phyloP scores from a whole-genome alignment of 1,140 invertebrate genomes.

The Drosophila ficusphila region DNA sequence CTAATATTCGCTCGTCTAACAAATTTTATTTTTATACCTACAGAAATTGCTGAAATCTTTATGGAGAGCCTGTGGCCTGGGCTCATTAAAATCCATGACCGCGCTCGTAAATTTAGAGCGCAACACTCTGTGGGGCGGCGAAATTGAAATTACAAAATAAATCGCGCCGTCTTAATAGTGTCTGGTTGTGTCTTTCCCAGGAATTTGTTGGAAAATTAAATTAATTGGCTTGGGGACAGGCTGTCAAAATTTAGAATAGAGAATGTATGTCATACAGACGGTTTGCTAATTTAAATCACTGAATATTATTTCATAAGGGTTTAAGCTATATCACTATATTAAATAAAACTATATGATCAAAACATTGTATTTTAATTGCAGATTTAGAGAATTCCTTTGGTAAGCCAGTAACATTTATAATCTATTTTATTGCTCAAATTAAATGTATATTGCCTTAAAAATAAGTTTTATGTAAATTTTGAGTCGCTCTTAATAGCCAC shows the following conservation, averaged over 20 bases:
- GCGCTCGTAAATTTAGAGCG: conserved; percentile 36
- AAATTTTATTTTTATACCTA: conserved; percentile 18
- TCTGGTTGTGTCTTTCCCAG: neutral
- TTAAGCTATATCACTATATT: neutral
- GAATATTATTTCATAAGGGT: neutral
- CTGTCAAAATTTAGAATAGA: conserved; percentile 3
- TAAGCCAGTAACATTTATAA: conserved; percentile 5
- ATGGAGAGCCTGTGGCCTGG: conserved; percentile 24
- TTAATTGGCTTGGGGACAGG: conserved; percentile 8
- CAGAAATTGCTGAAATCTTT: conserved; percentile 17
- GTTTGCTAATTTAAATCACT: neutral
- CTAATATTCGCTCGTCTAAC: conserved; percentile 27
- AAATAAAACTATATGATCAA: neutral
- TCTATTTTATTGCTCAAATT: conserved; percentile 15
- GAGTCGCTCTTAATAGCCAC: neutral
- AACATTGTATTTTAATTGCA: conserved; percentile 3
- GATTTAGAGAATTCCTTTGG: neutral
- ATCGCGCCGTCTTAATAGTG: conserved; percentile 38
- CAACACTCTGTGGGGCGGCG: conserved; percentile 16
- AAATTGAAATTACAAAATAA: conserved; percentile 39
- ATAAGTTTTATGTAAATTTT: neutral
- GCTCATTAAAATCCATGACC: conserved; percentile 28
- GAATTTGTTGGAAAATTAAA: conserved; percentile 27
- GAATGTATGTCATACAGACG: neutral
- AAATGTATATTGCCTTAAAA: neutral